Evolutionary conservation across 2,888 invertebrate genomes (phyloP), one percentile per base, ranked within the genome.

Genomic region (Helicoverpa assulta): DNA sequence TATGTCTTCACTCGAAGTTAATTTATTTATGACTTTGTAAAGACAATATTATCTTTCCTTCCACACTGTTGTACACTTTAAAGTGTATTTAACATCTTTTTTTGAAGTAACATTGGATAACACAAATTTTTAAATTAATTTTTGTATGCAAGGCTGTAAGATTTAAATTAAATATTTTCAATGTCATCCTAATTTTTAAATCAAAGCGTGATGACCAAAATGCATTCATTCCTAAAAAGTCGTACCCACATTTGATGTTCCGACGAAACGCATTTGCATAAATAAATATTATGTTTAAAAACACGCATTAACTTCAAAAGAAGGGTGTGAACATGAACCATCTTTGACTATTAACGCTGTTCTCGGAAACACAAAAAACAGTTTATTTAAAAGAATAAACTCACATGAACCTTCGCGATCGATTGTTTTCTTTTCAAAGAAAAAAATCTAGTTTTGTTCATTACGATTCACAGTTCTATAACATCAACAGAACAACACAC

Each of bases 211-310:
- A 4, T 12, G 21, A 53, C 57, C 26, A 33, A 52, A 57, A 51
- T 12, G 33, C 79, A 69, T 12, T 43, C 52, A 12, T 74, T 59
- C 67, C 55, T 16, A 80, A 70, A 69, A 70, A 69, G 18, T 53
- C 60, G 26, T 53, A 50, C 26, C 47, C 69, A 68, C 72, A 74
- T 71, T 67, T 66, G 56, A 72, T 70, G 51, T 80, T 86, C 75
- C 80, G 67, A 76, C 70, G 78, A 80, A 85, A 80, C 73, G 63
- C 83, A 83, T 80, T 83, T 80, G 76, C 79, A 82, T 81, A 80
- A 73, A 80, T 77, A 83, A 85, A 84, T 84, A 82, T 70, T 69
- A 66, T 75, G 67, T 65, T 47, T 74, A 58, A 69, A 57, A 76
- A 65, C 70, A 59, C 67, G 63, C 81, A 73, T 73, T 76, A 81